Evolutionary conservation across 2,888 invertebrate species (phyloP).

Genomic region (Drosophila neonasuta): DNA sequence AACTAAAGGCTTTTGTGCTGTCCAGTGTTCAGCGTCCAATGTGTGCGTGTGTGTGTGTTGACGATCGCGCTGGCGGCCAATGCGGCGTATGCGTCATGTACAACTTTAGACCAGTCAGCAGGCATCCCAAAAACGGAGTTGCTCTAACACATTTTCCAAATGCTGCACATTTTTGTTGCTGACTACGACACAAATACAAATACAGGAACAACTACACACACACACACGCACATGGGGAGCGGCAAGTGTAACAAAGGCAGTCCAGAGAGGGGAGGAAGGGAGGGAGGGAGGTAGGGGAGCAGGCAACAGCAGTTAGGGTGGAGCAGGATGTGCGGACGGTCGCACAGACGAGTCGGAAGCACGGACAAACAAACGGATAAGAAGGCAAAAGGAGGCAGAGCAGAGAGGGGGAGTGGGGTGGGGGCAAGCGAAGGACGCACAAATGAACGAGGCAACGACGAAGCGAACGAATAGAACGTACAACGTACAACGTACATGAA

Average conservation of each 20-base stretch:
- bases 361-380: slow-evolving; percentile 77
- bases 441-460: slow-evolving; percentile 33
- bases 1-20: slow-evolving; percentile 10
- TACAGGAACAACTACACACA: slow-evolving; percentile 52
- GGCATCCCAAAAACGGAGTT: slow-evolving; percentile 28
- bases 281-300: not conserved
- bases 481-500: slow-evolving; percentile 67
- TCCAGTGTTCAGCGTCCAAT: slow-evolving; percentile 14
- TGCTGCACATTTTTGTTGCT: slow-evolving; percentile 67
- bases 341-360: slow-evolving; percentile 76
- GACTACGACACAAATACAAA: slow-evolving; percentile 58
- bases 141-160: slow-evolving; percentile 65
- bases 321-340: slow-evolving; percentile 76
- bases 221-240: slow-evolving; percentile 19
- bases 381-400: slow-evolving; percentile 50
- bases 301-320: slow-evolving; percentile 19
- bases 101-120: slow-evolving; percentile 35
- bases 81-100: slow-evolving; percentile 69
- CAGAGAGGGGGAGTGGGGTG: not conserved
- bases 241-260: slow-evolving; percentile 29
- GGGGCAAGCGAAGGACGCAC: slow-evolving; percentile 33
- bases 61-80: slow-evolving; percentile 49
- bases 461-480: slow-evolving; percentile 47
- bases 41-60: slow-evolving; percentile 9
- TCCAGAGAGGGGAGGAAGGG: not conserved